Evolutionary conservation across 2,797 vertebrate species (phyloP).

Genomic region (Enteromius thamalakanensis): DNA sequence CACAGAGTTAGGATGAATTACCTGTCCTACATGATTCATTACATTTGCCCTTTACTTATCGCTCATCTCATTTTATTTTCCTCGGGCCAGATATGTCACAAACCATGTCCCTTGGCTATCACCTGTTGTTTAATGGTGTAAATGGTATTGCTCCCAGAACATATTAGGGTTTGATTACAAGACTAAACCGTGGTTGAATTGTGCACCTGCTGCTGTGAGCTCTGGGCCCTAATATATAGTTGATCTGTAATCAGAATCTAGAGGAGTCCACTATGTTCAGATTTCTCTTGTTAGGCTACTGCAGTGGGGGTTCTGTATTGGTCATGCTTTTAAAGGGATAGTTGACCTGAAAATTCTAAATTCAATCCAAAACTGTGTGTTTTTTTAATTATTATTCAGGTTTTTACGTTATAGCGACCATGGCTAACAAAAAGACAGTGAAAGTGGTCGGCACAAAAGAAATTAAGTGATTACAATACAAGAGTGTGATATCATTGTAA

Average conservation of each 20-base stretch:
- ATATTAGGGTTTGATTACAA: slow-evolving; percentile 23
- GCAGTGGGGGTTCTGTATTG: neutral
- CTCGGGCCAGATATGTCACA: neutral
- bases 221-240: neutral
- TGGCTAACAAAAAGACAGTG: neutral
- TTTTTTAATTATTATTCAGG: neutral
- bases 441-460: neutral
- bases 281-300: neutral
- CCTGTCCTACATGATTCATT: slow-evolving; percentile 47
- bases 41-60: slow-evolving; percentile 40
- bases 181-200: neutral
- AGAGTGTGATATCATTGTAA: neutral
- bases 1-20: slow-evolving; percentile 41
- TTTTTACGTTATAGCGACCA: neutral
- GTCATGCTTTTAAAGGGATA: neutral
- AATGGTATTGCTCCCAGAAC: slow-evolving; percentile 34
- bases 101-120: neutral
- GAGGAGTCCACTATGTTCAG: neutral
- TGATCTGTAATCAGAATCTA: slow-evolving; percentile 14
- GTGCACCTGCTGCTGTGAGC: slow-evolving; percentile 27
- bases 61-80: slow-evolving; percentile 31
- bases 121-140: slow-evolving; percentile 34
- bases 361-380: neutral
- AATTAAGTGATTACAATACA: neutral
- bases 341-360: neutral